phyloP scores from a whole-genome alignment of 2,797 vertebrate genomes.

The Sardinella longiceps region DNA sequence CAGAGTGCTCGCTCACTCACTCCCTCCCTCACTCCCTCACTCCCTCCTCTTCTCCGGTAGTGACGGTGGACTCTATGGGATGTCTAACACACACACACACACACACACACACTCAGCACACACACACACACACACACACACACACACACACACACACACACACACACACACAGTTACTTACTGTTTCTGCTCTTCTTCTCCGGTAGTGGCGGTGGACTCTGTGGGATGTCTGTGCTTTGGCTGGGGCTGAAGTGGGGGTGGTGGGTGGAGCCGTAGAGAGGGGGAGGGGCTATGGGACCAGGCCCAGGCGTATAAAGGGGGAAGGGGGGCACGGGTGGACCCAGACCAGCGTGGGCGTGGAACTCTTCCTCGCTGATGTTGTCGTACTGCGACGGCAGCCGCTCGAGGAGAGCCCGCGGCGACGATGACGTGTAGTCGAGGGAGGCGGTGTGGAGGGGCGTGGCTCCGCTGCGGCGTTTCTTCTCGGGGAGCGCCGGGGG shows the following conservation, averaged over 20 bases:
- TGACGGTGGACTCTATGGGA: background rate
- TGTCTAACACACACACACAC: too few species aligned
- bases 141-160: constrained; percentile 2
- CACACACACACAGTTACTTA: constrained; percentile 68
- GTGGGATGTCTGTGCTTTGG: constrained; percentile 69
- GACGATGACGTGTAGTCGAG: constrained; percentile 60
- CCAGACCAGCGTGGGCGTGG: constrained; percentile 39
- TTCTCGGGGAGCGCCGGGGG: constrained; percentile 86
- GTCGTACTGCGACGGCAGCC: constrained; percentile 76
- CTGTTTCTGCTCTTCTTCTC: constrained; percentile 93
- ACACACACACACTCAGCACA: too few species aligned
- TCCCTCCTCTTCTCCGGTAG: too few species aligned
- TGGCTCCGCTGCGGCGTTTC: constrained; percentile 78
- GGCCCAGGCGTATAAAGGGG: constrained; percentile 73
- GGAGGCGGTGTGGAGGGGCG: constrained; percentile 52
- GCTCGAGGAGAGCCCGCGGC: constrained; percentile 63
- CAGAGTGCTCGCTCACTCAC: background rate
- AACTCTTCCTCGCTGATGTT: constrained; percentile 80
- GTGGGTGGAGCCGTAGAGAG: background rate
- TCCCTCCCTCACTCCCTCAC: background rate
- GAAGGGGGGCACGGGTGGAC: constrained; percentile 44
- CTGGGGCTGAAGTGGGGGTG: constrained; percentile 59
- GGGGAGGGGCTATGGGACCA: constrained; percentile 55
- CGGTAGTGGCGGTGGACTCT: constrained; percentile 88
- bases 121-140: constrained; percentile 1